Evolutionary conservation across 2,797 vertebrate species (phyloP).

Genomic region (Sebastes elongatus): DNA sequence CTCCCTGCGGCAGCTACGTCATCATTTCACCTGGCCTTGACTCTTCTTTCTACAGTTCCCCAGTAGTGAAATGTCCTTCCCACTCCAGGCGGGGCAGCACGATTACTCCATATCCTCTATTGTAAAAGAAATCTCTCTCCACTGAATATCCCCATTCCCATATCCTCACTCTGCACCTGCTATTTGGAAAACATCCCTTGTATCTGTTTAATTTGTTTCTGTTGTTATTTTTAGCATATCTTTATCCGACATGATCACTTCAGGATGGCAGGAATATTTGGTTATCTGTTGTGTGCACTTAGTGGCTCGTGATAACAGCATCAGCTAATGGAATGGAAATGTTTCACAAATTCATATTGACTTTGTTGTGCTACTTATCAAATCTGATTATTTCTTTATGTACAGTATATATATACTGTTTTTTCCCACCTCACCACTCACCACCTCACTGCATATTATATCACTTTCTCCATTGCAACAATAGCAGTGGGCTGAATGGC

Average conservation of each 20-base stretch:
- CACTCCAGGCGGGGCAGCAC: constrained; percentile 12
- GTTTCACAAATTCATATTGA: constrained; percentile 21
- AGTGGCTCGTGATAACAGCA: not conserved
- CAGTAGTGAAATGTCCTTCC: constrained; percentile 35
- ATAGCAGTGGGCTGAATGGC: not conserved
- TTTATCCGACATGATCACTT: constrained; percentile 23
- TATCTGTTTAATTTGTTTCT: not conserved
- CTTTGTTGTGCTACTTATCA: not conserved
- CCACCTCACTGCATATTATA: not conserved
- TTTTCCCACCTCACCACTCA: constrained; percentile 9
- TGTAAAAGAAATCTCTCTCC: constrained; percentile 3
- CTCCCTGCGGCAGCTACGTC: constrained; percentile 33
- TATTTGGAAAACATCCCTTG: not conserved
- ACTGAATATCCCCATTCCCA: constrained; percentile 5
- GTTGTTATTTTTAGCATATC: constrained; percentile 19
- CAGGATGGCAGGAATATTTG: constrained; percentile 24
- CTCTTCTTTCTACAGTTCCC: constrained; percentile 18
- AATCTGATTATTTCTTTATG: constrained; percentile 7
- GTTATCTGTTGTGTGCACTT: constrained; percentile 14
- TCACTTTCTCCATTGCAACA: not conserved
- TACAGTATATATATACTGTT: not conserved
- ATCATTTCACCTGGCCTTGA: constrained; percentile 54
- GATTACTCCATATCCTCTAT: not conserved
- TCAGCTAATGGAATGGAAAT: constrained; percentile 10
- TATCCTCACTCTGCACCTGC: constrained; percentile 9